Percentiles rank a stretch among this genome's conserved stretches.
phyloP scores from a whole-genome alignment of 53 echinoderm and acorn worm species.

The Henricia sp. region DNA sequence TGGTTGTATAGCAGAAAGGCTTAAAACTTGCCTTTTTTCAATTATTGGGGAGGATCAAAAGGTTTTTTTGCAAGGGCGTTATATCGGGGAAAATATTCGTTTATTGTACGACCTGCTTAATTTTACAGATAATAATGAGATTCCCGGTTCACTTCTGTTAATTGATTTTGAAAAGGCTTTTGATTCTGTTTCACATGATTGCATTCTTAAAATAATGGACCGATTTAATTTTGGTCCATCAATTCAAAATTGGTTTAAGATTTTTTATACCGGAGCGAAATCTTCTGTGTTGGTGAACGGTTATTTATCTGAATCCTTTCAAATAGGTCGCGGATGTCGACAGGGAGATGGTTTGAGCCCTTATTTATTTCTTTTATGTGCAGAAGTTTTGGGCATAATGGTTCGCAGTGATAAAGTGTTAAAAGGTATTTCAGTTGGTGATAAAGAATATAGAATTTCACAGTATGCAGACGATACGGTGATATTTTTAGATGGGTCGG shows the following conservation, averaged over 20 bases:
- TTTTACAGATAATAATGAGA: background rate
- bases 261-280: background rate
- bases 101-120: constrained; percentile 20
- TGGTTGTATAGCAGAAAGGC: constrained; percentile 24
- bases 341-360: background rate
- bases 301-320: background rate
- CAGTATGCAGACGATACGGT: constrained; percentile 29
- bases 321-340: background rate
- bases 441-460: constrained; percentile 5
- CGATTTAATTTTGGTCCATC: constrained; percentile 11
- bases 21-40: background rate
- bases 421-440: background rate
- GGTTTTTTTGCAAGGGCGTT: constrained; percentile 44
- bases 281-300: constrained; percentile 3
- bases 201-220: constrained; percentile 11
- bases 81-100: constrained; percentile 62
- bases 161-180: constrained; percentile 42
- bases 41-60: constrained; percentile 16
- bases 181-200: constrained; percentile 21
- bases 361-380: constrained; percentile 20
- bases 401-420: constrained; percentile 7
- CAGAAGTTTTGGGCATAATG: constrained; percentile 3
- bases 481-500: background rate
- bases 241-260: background rate
- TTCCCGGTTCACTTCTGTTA: constrained; percentile 17